Evolutionary conservation across 2,888 invertebrate genomes (phyloP).

Genomic region (Frankliniella intonsa): DNA sequence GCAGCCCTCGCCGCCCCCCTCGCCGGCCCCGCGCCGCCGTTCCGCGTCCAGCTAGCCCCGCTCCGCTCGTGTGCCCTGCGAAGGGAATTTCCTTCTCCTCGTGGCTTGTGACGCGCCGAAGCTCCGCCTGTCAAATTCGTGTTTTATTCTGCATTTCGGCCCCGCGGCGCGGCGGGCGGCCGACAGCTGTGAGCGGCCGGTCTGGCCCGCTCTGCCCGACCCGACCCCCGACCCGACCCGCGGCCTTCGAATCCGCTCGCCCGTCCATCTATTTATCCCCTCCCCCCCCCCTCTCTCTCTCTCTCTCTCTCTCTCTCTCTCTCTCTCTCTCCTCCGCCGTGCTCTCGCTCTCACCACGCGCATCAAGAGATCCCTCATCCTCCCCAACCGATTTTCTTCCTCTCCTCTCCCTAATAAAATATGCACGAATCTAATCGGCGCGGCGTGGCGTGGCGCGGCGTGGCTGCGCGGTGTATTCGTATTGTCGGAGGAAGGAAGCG

Average conservation of each 20-base stretch:
- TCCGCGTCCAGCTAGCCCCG: no score
- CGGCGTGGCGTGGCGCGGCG: background rate
- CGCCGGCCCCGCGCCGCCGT: background rate
- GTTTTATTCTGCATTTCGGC: background rate
- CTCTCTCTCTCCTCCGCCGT: background rate
- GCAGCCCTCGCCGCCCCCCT: no score
- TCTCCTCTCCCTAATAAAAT: constrained; percentile 19
- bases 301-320: background rate
- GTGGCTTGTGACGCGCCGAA: background rate
- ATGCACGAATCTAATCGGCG: constrained; percentile 22
- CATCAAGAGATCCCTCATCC: background rate
- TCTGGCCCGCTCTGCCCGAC: no score
- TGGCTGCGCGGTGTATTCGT: background rate
- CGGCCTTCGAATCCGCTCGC: background rate
- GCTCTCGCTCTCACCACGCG: background rate
- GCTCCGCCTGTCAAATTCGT: background rate
- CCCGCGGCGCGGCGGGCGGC: background rate
- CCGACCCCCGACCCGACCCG: no score
- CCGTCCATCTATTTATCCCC: background rate
- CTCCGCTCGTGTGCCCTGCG: no score
- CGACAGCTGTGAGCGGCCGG: background rate
- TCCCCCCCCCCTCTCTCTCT: background rate
- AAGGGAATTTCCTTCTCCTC: background rate
- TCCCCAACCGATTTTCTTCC: background rate
- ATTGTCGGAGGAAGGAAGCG: background rate